Conservation (phyloP, 2,888 invertebrate species). For the Melinaea marsaeus region DNA sequence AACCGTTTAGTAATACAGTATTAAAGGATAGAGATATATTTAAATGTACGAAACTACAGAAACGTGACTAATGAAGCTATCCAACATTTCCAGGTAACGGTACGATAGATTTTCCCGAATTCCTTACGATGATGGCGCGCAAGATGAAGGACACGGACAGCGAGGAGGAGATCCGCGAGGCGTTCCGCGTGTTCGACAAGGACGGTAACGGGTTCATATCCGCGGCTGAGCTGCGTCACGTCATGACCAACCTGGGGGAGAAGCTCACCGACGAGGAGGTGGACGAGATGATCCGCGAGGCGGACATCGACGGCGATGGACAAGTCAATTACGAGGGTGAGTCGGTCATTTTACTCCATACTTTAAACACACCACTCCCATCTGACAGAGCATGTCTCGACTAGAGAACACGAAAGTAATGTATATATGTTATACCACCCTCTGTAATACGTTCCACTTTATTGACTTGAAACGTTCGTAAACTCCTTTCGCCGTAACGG, state of each 20-base stretch:
- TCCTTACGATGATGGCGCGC: constrained; percentile 99
- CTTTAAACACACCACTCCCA: too few relatives aligned
- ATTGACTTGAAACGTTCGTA: too few relatives aligned
- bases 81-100: constrained; percentile 89
- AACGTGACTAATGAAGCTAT: neutral
- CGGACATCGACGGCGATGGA: constrained; percentile 99
- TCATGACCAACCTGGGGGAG: constrained; percentile 99
- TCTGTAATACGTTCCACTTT: neutral
- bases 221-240: constrained; percentile 98
- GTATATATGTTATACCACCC: constrained; percentile 1
- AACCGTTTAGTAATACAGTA: neutral
- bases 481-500: too few relatives aligned
- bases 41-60: neutral
- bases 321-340: constrained; percentile 98
- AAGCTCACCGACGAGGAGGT: constrained; percentile 99
- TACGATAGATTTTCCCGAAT: constrained; percentile 99
- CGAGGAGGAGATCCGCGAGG: constrained; percentile 99
- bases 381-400: too few relatives aligned
- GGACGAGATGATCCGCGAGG: constrained; percentile 99
- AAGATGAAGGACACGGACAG: constrained; percentile 99
- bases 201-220: constrained; percentile 99
- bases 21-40: too few relatives aligned
- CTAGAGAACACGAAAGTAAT: neutral
- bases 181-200: constrained; percentile 99
- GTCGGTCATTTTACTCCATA: constrained; percentile 31